phyloP scores from a whole-genome alignment of 2,797 vertebrate species.

The Malacoctenus gilli region DNA sequence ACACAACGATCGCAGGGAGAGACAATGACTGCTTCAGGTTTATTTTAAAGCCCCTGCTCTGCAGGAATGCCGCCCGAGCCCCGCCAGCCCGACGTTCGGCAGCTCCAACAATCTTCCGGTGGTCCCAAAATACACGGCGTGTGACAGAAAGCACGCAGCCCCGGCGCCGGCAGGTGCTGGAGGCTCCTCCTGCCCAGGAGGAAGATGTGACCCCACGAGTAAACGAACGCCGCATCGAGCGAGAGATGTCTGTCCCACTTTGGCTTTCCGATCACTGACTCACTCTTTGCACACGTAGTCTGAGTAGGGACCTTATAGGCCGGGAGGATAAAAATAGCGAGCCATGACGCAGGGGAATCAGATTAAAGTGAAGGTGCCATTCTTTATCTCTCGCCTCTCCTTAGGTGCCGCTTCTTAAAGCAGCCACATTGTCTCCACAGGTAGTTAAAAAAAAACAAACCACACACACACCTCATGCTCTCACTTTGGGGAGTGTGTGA shows the following conservation, averaged over 20 bases:
- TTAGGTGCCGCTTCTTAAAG: slow-evolving; percentile 46
- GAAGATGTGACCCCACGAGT: slow-evolving; percentile 12
- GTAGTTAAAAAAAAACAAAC: slow-evolving; percentile 40
- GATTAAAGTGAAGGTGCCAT: slow-evolving; percentile 74
- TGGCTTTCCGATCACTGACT: slow-evolving; percentile 52
- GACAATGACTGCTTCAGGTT: no score
- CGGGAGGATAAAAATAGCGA: slow-evolving; percentile 70
- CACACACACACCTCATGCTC: slow-evolving; percentile 14
- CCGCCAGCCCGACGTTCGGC: no score
- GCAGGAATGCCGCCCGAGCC: no score
- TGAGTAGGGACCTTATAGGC: slow-evolving; percentile 56
- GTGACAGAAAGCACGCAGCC: no score
- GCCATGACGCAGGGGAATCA: slow-evolving; percentile 73
- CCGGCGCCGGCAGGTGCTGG: no score
- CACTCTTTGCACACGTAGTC: slow-evolving; percentile 42
- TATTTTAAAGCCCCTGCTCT: no score
- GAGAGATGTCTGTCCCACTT: slow-evolving; percentile 29
- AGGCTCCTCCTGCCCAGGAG: background rate
- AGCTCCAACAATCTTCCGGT: no score
- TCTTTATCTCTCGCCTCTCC: slow-evolving; percentile 48
- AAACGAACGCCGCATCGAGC: slow-evolving; percentile 8
- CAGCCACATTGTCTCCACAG: slow-evolving; percentile 47
- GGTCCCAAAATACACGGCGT: no score
- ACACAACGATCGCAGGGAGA: no score
- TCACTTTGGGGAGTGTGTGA: background rate